These are phyloP conservation scores for Gryllus longicercus DNA, from an alignment of 2,888 invertebrate genomes.

Conservation along the genomic window DNA sequence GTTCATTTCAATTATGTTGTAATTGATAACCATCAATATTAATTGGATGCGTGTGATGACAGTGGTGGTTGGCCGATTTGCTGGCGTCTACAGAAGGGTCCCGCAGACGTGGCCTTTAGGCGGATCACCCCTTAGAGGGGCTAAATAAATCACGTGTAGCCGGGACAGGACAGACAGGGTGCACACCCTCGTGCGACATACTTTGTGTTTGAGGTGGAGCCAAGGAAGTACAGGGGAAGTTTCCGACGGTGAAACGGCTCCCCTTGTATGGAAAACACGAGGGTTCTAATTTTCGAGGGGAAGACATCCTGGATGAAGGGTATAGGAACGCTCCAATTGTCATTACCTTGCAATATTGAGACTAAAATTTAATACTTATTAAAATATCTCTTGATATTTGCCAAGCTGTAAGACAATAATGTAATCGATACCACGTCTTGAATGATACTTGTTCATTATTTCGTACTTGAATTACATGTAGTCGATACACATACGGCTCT, in stretches of 20 bases:
- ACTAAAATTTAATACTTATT: too few relatives aligned
- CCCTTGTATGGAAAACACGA: neutral
- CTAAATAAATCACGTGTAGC: conserved; percentile 9
- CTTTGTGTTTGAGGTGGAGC: neutral
- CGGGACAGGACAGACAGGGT: neutral
- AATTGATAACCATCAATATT: neutral
- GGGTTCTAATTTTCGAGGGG: neutral
- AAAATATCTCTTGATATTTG: too few relatives aligned
- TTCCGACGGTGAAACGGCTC: neutral
- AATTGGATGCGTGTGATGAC: neutral
- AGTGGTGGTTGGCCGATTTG: neutral
- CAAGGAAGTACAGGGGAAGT: conserved; percentile 5
- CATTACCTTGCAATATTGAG: neutral
- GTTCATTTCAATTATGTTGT: neutral
- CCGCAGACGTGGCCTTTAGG: neutral
- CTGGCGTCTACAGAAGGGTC: neutral
- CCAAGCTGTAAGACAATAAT: too few relatives aligned
- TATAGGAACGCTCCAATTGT: neutral
- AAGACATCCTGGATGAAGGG: neutral
- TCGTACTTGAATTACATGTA: too few relatives aligned
- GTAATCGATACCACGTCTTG: too few relatives aligned
- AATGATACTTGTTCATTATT: too few relatives aligned
- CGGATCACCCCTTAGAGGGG: neutral
- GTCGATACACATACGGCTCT: too few relatives aligned
- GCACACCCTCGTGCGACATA: conserved; percentile 2